Evolutionary conservation across 2,797 vertebrate genomes (phyloP), one percentile per base, ranked within the genome.

Genomic region (Enteromius radiatus): DNA sequence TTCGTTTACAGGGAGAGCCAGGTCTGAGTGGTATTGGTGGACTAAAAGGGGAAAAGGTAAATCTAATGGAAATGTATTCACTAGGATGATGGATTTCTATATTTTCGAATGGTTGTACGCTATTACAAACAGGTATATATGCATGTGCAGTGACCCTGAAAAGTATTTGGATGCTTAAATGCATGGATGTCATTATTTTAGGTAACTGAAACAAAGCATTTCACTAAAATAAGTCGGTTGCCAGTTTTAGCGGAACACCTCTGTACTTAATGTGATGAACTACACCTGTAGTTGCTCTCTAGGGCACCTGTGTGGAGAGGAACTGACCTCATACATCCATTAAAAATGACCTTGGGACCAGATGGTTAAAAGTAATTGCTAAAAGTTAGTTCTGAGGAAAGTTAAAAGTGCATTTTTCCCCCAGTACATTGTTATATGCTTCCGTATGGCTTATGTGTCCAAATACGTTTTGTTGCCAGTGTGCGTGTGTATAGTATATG

Each of bases 41-140:
- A 0, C 69, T 88, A 68, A 94, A 93, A 91, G 97, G 97, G 86
- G 95, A 96, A 76, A 97, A 96, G 94, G 97, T 97, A 90, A 92
- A 90, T 14, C 8, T 43, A 43, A 33, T 71, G n/a, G 4, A 64
- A 64, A 49, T 38, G 9, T 36, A 28, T 65, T 28, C 5, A 4
- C 4, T 63, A 17, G 17, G 19, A 59, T 73, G 41, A 45, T 64
- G 43, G 0, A 52, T 64, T 65, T 38, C 15, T 38, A 33, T 3
- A 10, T 61, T 33, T 33, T 47, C 19, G 1, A 56, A 8, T 43
- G 52, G 23, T 65, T 49, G 12, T 36, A 54, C 26, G 15, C 1
- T 47, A 1, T 68, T 28, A 43, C 33, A n/a, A 21, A 73, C 12
- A 33, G 3, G 31, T 65, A 4, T 5, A 26, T 14, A 28, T 69